These are phyloP conservation scores for Plestiodon gilberti DNA, from an alignment of 2,113 vertebrate genomes.

Conservation along the genomic window DNA sequence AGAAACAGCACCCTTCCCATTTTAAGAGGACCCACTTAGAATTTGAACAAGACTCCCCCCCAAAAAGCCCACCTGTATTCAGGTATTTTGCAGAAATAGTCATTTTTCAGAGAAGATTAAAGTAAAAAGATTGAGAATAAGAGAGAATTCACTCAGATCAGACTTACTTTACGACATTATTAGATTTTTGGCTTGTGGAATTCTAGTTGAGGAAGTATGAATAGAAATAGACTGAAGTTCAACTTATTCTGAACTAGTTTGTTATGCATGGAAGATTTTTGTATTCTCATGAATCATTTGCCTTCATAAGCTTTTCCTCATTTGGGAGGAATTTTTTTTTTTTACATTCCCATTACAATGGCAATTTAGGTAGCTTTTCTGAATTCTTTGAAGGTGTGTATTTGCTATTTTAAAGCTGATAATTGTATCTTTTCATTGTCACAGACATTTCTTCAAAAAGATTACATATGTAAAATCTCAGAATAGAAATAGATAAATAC, in stretches of 20 bases:
- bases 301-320: conserved; percentile 2
- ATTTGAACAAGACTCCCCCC: no score
- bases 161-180: background rate
- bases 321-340: background rate
- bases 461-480: conserved; percentile 35
- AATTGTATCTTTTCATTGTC: background rate
- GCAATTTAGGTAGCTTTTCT: conserved; percentile 37
- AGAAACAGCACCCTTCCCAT: no score
- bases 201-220: background rate
- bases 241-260: background rate
- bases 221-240: background rate
- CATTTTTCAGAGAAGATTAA: background rate
- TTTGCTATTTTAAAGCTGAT: conserved; percentile 20
- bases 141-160: background rate
- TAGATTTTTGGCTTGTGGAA: rapidly evolving
- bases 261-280: conserved; percentile 5
- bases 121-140: background rate
- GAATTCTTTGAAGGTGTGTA: conserved; percentile 15
- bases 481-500: conserved; percentile 22
- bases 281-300: background rate
- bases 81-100: no score
- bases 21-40: no score
- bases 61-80: no score
- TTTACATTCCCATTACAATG: background rate
- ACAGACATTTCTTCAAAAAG: conserved; percentile 18